These are phyloP conservation scores for Drosophila kepulauana DNA, from an alignment of 1,140 invertebrate species.

Conservation along the genomic window DNA sequence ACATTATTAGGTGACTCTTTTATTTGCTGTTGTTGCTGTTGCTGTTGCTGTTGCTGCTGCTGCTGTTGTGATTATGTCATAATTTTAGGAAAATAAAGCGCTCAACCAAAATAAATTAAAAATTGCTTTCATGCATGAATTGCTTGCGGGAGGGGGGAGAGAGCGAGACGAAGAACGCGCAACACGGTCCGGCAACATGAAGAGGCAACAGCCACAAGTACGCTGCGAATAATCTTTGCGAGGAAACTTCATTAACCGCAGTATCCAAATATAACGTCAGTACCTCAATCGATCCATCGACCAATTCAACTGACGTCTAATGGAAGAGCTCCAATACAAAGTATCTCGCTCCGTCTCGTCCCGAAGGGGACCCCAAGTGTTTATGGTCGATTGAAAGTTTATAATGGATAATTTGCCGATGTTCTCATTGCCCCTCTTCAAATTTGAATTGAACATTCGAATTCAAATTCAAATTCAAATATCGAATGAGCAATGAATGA, in stretches of 20 bases:
- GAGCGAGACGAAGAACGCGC: too few species aligned
- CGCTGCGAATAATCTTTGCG: conserved; percentile 53
- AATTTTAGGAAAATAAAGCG: conserved; percentile 83
- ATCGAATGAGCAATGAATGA: conserved; percentile 59
- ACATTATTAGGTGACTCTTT: conserved; percentile 80
- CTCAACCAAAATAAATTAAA: conserved; percentile 84
- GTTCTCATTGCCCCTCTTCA: conserved; percentile 45
- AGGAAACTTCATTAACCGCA: conserved; percentile 59
- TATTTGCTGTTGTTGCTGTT: conserved; percentile 40
- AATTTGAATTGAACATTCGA: conserved; percentile 16
- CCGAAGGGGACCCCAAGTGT: conserved; percentile 58
- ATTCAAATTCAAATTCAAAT: conserved; percentile 55
- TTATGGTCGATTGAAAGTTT: conserved; percentile 82
- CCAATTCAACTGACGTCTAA: conserved; percentile 25
- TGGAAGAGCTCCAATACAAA: conserved; percentile 7
- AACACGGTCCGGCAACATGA: conserved; percentile 10
- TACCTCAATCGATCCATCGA: conserved; percentile 55
- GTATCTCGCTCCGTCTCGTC: not conserved
- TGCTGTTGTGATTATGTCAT: conserved; percentile 77
- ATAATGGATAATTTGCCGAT: conserved; percentile 74
- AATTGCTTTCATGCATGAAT: conserved; percentile 84
- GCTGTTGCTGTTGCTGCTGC: conserved; percentile 32
- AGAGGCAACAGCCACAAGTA: conserved; percentile 31
- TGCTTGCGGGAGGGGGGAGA: conserved; percentile 26
- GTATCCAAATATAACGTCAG: conserved; percentile 71